A percentile compares a stretch with the other conserved stretches of the same genome.
Evolutionary conservation across 1,140 invertebrate species (phyloP).

Genomic region (Drosophila ercepeae): DNA sequence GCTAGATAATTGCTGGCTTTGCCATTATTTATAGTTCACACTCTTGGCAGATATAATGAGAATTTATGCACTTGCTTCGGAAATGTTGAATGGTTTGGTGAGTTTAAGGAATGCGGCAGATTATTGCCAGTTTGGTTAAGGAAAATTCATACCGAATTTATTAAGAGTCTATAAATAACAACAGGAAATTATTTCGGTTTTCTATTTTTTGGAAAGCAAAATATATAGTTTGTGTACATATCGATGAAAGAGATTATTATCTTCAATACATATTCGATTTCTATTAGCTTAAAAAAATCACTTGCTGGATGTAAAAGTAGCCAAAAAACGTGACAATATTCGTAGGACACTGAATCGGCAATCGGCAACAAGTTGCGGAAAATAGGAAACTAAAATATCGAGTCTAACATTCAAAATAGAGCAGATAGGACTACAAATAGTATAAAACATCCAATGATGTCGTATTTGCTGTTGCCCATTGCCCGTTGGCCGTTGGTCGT

Average conservation of each 20-base stretch:
- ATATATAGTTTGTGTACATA: background rate
- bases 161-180: background rate
- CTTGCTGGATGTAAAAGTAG: conserved; percentile 3
- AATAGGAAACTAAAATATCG: conserved; percentile 48
- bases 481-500: background rate
- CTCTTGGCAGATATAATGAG: conserved; percentile 18
- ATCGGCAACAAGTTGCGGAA: conserved; percentile 71
- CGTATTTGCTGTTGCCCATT: conserved; percentile 3
- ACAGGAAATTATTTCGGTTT: background rate
- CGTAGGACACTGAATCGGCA: conserved; percentile 26
- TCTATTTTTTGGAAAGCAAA: background rate
- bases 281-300: background rate
- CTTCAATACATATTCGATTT: background rate
- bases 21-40: conserved; percentile 63
- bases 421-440: conserved; percentile 10
- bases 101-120: conserved; percentile 15
- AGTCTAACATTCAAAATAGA: conserved; percentile 8
- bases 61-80: conserved; percentile 29
- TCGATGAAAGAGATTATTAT: background rate
- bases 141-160: conserved; percentile 6
- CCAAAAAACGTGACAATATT: conserved; percentile 51
- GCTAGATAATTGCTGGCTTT: conserved; percentile 42
- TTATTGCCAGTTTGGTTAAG: background rate
- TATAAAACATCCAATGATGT: conserved; percentile 10
- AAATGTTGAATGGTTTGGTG: conserved; percentile 7